These are phyloP conservation scores for Desoria tigrina DNA, from an alignment of 2,888 invertebrate genomes.

Conservation along the genomic window DNA sequence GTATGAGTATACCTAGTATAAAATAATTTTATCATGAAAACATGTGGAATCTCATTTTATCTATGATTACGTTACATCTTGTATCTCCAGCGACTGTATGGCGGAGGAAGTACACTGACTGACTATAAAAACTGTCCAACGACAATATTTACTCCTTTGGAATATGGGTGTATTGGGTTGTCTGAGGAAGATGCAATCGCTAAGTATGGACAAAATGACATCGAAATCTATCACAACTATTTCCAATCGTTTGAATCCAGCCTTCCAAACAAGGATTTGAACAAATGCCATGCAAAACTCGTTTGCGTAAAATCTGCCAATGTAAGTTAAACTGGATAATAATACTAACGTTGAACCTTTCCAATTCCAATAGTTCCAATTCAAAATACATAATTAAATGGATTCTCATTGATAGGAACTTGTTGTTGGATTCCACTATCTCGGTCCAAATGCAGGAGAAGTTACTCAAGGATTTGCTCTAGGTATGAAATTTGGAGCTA, in stretches of 20 bases:
- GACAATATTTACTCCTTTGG: conserved; percentile 66
- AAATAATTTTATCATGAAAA: not conserved
- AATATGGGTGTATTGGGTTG: conserved; percentile 64
- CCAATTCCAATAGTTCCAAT: too few species aligned
- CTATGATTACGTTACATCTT: conserved; percentile 59
- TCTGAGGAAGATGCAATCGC: conserved; percentile 63
- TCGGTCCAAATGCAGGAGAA: conserved; percentile 90
- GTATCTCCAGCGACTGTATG: conserved; percentile 52
- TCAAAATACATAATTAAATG: too few species aligned
- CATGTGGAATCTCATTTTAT: not conserved
- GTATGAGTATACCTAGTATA: too few species aligned
- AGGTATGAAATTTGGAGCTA: conserved; percentile 73
- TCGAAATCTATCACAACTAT: conserved; percentile 63
- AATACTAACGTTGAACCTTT: too few species aligned
- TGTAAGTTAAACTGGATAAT: too few species aligned
- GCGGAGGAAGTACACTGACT: conserved; percentile 47
- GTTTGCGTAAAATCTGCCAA: conserved; percentile 62
- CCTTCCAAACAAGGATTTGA: conserved; percentile 81
- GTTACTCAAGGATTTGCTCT: conserved; percentile 90
- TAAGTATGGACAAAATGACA: conserved; percentile 59
- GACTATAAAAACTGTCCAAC: conserved; percentile 64
- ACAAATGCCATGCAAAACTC: conserved; percentile 88
- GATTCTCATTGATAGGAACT: conserved; percentile 55
- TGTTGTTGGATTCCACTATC: conserved; percentile 83
- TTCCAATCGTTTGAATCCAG: conserved; percentile 65